A percentile compares a stretch with the other conserved stretches of the same genome.
These are phyloP conservation scores for Cephus sareptanus DNA, from an alignment of 2,888 invertebrate genomes.

Conservation along the genomic window DNA sequence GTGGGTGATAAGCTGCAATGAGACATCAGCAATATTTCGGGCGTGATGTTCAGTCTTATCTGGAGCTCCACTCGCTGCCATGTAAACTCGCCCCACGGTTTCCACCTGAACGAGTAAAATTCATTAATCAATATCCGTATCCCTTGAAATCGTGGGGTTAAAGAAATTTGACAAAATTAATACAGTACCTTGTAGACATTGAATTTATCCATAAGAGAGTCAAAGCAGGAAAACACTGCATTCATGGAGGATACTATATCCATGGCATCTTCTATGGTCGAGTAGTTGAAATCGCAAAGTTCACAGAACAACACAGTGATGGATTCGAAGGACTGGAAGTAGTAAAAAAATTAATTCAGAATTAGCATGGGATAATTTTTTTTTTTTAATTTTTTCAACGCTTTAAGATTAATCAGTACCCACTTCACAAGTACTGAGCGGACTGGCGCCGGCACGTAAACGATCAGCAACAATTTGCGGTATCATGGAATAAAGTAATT, in stretches of 20 bases:
- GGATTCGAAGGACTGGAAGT: slow-evolving; percentile 76
- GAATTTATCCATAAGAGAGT: slow-evolving; percentile 84
- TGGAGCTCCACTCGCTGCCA: slow-evolving; percentile 92
- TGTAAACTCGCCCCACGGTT: slow-evolving; percentile 92
- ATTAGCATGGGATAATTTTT: background rate
- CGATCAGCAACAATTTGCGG: slow-evolving; percentile 87
- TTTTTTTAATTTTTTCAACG: slow-evolving; percentile 1
- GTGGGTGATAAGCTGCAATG: slow-evolving; percentile 78
- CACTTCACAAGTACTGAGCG: slow-evolving; percentile 84
- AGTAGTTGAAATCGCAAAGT: slow-evolving; percentile 72
- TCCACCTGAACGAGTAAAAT: slow-evolving; percentile 75
- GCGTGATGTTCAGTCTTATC: slow-evolving; percentile 81
- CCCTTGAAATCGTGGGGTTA: background rate
- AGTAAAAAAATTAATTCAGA: slow-evolving; percentile 33
- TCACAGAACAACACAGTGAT: slow-evolving; percentile 86
- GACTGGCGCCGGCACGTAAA: slow-evolving; percentile 79
- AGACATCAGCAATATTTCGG: slow-evolving; percentile 80
- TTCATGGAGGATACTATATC: slow-evolving; percentile 88
- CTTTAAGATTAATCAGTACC: background rate
- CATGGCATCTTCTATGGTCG: slow-evolving; percentile 75
- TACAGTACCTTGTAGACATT: slow-evolving; percentile 84
- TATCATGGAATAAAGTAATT: slow-evolving; percentile 91
- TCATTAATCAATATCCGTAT: background rate
- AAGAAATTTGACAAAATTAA: slow-evolving; percentile 6
- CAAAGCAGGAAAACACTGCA: slow-evolving; percentile 86